Base-by-base conservation (phyloP, 2,888 invertebrate genomes). In the Caenorhabditis sp. region DNA sequence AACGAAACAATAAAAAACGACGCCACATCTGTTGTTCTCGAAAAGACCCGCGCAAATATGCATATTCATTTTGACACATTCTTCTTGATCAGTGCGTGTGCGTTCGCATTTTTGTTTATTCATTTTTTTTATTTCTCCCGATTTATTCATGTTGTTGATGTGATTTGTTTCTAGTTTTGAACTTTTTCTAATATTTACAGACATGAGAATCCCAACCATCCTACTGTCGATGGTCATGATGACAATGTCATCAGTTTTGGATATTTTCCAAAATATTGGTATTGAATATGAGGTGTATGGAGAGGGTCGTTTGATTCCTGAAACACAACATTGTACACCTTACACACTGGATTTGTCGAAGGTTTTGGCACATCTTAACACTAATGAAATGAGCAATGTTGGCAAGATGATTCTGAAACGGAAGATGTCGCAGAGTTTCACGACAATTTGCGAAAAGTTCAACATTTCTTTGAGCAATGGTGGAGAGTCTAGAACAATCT, bases 281-380 rank as follows among this genome's bases (percentile, higher is more conserved):
- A 73, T 79, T 62, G 76, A 77, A 24, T 77, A 69, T 58, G 79
- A 79, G 54, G 75, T 70, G 3, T 76, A 74, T 57, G 79, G 77
- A 37, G 74, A 77, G 50, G 79, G 79, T 26, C 63, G 77, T 62
- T 66, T 67, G 10, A 68, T 79, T 31, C 77, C 72, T 6, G 79
- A 75, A 55, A 71, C 70, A 27, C 63, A 72, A n/a, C 58, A 75
- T 36, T 79, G 79, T 49, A 24, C 62, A 0, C 72, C 79, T 19
- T 79, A 74, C 60, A 77, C 76, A 1, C 43, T 79, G 64, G 77
- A 79, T 49, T 62, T 79, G 24, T 72, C 72, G 43, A 66, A 67
- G 27, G 75, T 77, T 57, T 66, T 79, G 57, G 68, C 77, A 49
- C 26, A 63, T 17, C 64, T 79, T 37, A 71, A 77, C 62, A 77